Percentiles rank a stretch among this genome's conserved stretches.
phyloP scores from a whole-genome alignment of 1,140 invertebrate species.

The Eufriesea mexicana region DNA sequence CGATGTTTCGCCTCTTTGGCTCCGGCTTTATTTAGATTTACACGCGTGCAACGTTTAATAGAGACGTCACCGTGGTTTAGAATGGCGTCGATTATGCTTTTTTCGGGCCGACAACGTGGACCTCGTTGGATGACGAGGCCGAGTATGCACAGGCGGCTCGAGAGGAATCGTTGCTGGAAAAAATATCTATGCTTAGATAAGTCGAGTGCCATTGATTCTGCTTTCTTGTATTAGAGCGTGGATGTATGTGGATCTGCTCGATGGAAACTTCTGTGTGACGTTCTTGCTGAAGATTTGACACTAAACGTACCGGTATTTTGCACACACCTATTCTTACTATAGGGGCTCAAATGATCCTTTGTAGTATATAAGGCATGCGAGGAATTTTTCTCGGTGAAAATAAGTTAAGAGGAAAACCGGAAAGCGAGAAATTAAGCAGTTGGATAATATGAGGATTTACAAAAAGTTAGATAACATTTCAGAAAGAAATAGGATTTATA shows the following conservation, averaged over 20 bases:
- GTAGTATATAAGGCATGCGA: too few relatives aligned
- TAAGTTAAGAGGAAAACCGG: too few relatives aligned
- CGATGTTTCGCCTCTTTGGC: not conserved
- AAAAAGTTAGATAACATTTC: too few relatives aligned
- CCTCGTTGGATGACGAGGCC: not conserved
- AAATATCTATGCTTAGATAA: not conserved
- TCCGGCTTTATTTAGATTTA: not conserved
- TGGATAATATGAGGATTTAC: too few relatives aligned
- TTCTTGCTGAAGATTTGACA: conserved; percentile 9
- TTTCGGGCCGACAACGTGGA: not conserved
- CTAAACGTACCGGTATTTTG: too few relatives aligned
- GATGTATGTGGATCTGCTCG: not conserved
- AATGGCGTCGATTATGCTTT: not conserved
- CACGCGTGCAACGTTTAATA: too few relatives aligned
- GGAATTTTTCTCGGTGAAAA: too few relatives aligned
- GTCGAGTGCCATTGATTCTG: not conserved
- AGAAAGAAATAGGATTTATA: too few relatives aligned
- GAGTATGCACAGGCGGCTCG: too few relatives aligned
- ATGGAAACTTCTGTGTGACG: not conserved
- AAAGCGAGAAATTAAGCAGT: too few relatives aligned
- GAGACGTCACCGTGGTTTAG: not conserved
- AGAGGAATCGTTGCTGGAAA: not conserved
- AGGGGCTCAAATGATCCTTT: too few relatives aligned
- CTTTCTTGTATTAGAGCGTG: not conserved
- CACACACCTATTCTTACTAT: too few relatives aligned